phyloP scores from a whole-genome alignment of 2,797 vertebrate species.

The Clarias platycephalus region DNA sequence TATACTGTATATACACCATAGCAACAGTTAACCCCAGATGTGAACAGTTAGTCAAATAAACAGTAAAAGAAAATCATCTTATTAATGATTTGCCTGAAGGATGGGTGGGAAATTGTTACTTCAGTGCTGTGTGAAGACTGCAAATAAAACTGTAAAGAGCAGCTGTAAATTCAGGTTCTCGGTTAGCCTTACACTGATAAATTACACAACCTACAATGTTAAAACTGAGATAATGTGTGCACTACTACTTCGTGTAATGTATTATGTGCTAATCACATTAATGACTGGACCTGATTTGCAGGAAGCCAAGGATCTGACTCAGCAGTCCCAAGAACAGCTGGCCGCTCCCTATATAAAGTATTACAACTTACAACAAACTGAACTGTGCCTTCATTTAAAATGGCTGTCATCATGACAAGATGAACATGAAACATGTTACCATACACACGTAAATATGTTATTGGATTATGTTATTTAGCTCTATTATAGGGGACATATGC shows the following conservation, averaged over 20 bases:
- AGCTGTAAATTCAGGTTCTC: conserved; percentile 12
- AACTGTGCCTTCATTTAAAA: not conserved
- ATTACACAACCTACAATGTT: conserved; percentile 13
- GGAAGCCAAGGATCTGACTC: conserved; percentile 29
- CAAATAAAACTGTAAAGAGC: conserved; percentile 25
- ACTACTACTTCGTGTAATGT: conserved; percentile 8
- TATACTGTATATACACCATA: not conserved
- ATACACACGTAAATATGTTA: not conserved
- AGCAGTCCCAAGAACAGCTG: conserved; percentile 6
- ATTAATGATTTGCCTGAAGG: not conserved
- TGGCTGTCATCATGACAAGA: not conserved
- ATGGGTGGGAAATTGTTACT: not conserved
- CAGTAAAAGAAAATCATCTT: not conserved
- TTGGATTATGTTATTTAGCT: not conserved
- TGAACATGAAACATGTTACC: not conserved
- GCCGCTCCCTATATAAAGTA: not conserved
- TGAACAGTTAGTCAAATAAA: conserved; percentile 9
- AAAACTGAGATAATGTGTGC: conserved; percentile 28
- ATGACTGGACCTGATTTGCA: conserved; percentile 35
- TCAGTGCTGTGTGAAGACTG: conserved; percentile 3
- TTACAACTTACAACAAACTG: not conserved
- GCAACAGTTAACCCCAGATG: not conserved
- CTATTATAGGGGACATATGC: too few relatives aligned
- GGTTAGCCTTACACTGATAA: conserved; percentile 21
- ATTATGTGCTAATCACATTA: conserved; percentile 33